Percentiles rank a stretch among this genome's conserved stretches.
Conservation (phyloP, 2,888 invertebrate species). For the Druceiella hillmani region DNA sequence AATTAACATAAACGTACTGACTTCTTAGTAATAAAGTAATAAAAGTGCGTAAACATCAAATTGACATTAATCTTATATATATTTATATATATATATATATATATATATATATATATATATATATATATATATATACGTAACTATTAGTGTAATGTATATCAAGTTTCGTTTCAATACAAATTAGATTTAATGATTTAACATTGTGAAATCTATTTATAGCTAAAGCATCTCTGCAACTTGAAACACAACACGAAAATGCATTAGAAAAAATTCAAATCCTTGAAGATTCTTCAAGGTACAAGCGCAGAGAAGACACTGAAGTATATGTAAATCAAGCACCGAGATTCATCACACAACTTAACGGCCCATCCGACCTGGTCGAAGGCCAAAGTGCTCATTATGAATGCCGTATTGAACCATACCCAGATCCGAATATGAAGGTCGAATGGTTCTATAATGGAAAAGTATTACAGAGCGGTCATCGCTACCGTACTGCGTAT, state of each 20-base stretch:
- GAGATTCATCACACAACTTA: conserved; percentile 77
- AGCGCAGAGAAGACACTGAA: conserved; percentile 77
- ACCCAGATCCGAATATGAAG: conserved; percentile 82
- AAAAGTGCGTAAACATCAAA: neutral
- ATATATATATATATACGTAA: conserved; percentile 3
- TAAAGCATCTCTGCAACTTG: conserved; percentile 81
- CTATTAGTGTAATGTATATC: neutral
- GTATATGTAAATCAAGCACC: conserved; percentile 77
- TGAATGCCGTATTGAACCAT: conserved; percentile 89
- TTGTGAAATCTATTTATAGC: conserved; percentile 52
- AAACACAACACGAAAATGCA: conserved; percentile 85
- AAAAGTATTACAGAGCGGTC: conserved; percentile 79
- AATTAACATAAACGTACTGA: too few species aligned
- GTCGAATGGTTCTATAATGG: conserved; percentile 95
- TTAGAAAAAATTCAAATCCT: conserved; percentile 81
- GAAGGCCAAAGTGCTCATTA: conserved; percentile 91
- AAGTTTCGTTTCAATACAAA: neutral
- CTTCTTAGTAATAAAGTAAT: too few species aligned
- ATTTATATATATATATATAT: too few species aligned
- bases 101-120: neutral
- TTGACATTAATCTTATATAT: too few species aligned
- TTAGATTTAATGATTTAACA: conserved; percentile 7
- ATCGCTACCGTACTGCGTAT: conserved; percentile 88
- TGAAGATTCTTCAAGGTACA: conserved; percentile 76
- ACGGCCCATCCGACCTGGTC: conserved; percentile 77